These are phyloP conservation scores for Psilopsiagon aymara DNA, from an alignment of 2,113 vertebrate species.

Conservation along the genomic window DNA sequence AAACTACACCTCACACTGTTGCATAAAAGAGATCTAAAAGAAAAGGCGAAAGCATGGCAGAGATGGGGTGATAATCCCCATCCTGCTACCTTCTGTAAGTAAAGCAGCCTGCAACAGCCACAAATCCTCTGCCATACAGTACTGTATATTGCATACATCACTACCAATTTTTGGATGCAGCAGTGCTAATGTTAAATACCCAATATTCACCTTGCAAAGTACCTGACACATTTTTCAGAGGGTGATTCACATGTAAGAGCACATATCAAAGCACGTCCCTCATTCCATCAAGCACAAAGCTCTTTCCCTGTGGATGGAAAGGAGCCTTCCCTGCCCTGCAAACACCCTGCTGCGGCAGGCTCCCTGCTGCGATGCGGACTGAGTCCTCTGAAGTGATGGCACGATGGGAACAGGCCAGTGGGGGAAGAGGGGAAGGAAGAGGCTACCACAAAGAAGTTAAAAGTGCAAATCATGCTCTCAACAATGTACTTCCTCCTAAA, in stretches of 20 bases:
- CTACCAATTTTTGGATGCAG: neutral
- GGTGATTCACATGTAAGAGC: neutral
- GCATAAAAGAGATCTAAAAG: neutral
- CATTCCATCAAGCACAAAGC: neutral
- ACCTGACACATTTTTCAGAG: accelerated
- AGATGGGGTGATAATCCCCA: neutral
- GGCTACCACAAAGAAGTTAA: neutral
- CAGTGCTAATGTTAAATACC: neutral
- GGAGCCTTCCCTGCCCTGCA: neutral
- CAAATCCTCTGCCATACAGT: neutral
- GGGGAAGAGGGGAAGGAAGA: neutral
- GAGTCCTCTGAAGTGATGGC: neutral
- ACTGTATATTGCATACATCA: neutral
- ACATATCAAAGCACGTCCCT: neutral
- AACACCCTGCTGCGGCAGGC: neutral
- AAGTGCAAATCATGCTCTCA: neutral
- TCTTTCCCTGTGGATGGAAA: neutral
- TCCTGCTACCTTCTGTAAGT: neutral
- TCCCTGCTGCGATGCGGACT: accelerated
- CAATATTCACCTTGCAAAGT: neutral
- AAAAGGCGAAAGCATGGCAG: neutral
- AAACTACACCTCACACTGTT: neutral
- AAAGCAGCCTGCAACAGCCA: neutral
- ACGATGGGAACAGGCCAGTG: neutral
- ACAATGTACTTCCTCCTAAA: neutral